Base-by-base conservation (phyloP, 2,797 vertebrate species). In the Naso thynnoides region DNA sequence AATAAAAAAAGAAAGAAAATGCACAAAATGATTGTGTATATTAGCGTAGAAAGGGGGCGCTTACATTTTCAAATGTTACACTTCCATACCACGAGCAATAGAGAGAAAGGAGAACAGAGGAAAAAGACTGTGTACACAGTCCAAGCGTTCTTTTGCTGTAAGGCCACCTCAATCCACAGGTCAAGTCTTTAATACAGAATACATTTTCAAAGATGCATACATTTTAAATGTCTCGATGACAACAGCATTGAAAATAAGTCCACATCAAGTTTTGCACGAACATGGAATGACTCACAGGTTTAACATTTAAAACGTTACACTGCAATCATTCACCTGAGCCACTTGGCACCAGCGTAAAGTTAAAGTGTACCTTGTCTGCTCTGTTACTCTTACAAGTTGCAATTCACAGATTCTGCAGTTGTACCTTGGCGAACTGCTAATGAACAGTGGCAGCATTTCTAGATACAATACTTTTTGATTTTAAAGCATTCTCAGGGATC, bases 121-220 rank as follows among this genome's bases (percentile, higher is more conserved):
- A 67, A 54, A 74, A 73, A 57, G 75, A 91, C 81, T 82, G 76
- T 39, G 53, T 58, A 64, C 72, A 79, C 83, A 89, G 88, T 85
- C 83, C 76, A 57, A 81, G 74, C 62, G 54, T 92, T 79, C 82
- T 92, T 87, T 91, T 81, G 87, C 91, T 93, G 80, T 93, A 94
- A 95, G 94, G 94, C 94, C 93, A 93, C 93, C 89, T 92, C 89
- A 89, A 83, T 86, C 91, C 84, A 91, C 92, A 90, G 72, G 86
- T 94, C 84, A 94, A 90, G 87, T 93, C 82, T 92, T 73, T 81
- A 74, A 87, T 81, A 85, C 44, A 84, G 78, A 89, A 89, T 72
- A 93, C 87, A 89, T 83, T 86, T 91, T 63, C 69, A 85, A 84
- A 78, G 69, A 91, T 87, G 85, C 79, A 85, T 86, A 89, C 86